phyloP scores from a whole-genome alignment of 1,140 invertebrate species.

The Lordiphosa stackelbergi region DNA sequence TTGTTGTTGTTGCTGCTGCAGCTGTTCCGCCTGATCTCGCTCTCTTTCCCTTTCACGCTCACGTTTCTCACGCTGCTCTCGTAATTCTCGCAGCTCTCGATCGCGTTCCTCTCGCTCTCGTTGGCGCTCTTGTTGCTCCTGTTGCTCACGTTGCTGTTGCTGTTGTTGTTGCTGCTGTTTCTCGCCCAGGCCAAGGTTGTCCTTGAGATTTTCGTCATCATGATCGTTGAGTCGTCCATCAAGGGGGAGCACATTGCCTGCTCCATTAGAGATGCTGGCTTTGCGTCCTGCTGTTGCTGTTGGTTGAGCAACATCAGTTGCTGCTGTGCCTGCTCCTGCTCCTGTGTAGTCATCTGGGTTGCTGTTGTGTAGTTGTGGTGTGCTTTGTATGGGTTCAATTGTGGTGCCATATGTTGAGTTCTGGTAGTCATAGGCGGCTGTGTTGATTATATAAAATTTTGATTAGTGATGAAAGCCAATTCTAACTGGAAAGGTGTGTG shows the following conservation, averaged over 20 bases:
- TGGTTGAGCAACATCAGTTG: constrained; percentile 15
- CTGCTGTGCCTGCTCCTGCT: constrained; percentile 26
- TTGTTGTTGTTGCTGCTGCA: constrained; percentile 17
- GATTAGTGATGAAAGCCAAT: constrained; percentile 60
- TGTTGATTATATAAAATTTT: constrained; percentile 54
- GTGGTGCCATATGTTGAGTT: constrained; percentile 73
- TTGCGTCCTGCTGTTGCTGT: constrained; percentile 36
- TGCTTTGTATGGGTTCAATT: constrained; percentile 69
- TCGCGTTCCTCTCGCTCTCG: constrained; percentile 47
- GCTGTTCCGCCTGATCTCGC: constrained; percentile 42
- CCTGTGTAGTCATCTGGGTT: constrained; percentile 44
- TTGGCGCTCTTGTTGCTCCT: constrained; percentile 21
- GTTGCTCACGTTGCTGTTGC: constrained; percentile 51
- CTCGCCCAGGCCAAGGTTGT: constrained; percentile 75
- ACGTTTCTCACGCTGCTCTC: constrained; percentile 17
- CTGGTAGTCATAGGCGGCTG: constrained; percentile 76
- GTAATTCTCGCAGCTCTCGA: constrained; percentile 24
- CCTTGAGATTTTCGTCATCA: constrained; percentile 77
- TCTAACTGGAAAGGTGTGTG: constrained; percentile 13
- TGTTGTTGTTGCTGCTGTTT: constrained; percentile 56
- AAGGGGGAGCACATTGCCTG: constrained; percentile 29
- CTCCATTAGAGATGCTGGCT: constrained; percentile 44
- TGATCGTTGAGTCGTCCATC: constrained; percentile 70
- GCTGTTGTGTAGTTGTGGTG: constrained; percentile 61
- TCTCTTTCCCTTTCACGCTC: constrained; percentile 30